These are phyloP conservation scores for Agelaius tricolor DNA, from an alignment of 2,113 vertebrate species.

Conservation along the genomic window DNA sequence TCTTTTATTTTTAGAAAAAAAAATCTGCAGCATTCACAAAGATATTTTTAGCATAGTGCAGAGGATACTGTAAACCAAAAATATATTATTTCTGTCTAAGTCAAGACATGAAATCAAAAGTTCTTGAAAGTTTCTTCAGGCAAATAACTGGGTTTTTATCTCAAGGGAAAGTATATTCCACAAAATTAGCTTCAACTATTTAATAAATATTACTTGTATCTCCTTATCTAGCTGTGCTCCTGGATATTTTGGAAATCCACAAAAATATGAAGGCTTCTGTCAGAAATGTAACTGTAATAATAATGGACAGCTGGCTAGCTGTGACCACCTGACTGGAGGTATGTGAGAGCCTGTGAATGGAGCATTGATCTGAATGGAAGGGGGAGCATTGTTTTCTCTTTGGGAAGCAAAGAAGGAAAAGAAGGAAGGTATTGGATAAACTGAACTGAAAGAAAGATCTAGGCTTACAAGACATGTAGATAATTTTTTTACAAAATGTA, in stretches of 20 bases:
- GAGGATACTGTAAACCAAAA: conserved; percentile 11
- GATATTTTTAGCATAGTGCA: conserved; percentile 32
- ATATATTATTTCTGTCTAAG: neutral
- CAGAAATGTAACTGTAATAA: conserved; percentile 82
- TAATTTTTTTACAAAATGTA: neutral
- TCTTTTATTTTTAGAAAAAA: conserved; percentile 14
- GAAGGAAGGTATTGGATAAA: neutral
- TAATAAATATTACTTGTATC: neutral
- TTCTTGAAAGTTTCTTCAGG: neutral
- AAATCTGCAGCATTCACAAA: neutral
- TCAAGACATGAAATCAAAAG: neutral
- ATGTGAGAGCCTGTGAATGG: neutral
- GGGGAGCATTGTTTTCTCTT: neutral
- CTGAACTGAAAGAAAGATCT: neutral
- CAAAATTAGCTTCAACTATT: neutral
- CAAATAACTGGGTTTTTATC: neutral
- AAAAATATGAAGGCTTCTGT: conserved; percentile 82
- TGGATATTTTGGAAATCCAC: conserved; percentile 90
- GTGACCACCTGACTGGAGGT: conserved; percentile 90
- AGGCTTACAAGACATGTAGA: neutral
- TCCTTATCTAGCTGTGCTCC: conserved; percentile 84
- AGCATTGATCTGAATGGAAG: neutral
- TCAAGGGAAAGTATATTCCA: neutral
- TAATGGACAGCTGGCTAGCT: conserved; percentile 79
- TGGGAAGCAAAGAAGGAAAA: neutral